Evolutionary conservation across 2,113 vertebrate genomes (phyloP), one percentile per base, ranked within the genome.

Genomic region (Forbesichthys agassizii): DNA sequence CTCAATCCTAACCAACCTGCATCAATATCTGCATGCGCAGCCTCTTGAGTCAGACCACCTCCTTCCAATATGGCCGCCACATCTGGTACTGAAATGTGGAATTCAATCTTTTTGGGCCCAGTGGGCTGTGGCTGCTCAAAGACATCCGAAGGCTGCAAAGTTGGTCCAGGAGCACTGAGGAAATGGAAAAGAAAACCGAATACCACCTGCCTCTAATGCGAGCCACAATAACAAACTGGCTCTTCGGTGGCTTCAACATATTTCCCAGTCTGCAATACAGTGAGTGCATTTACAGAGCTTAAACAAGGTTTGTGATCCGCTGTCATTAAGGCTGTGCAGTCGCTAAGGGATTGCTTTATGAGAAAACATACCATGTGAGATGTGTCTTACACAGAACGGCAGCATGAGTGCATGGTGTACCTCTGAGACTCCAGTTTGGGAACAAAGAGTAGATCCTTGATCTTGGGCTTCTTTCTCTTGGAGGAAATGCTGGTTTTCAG

Each of bases 91-190:
- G 93, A 93, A 88, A 99, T 96, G 84, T 96, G 94, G 85, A 99
- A 96, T 84, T 98, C 95, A 0, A 99, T 98, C 91, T 94, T 99
- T 87, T 90, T 98, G 48, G 85, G 93, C 13, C 94, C 93, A 27
- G 94, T 52, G 0, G 94, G 82, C 64, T 93, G 93, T 0, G 91
- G 93, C 85, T 97, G 96, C 73, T 99, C 98, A 80, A 99, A 99
- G 36, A 99, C 96, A 68, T 99, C 96, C 0, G 95, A 94, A 64
- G 96, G 95, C 81, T 94, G 93, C 74, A 99, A 86, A 5, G 88
- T 46, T 33, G 93, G 85, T 66, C 91, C 93, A 1, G 92, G 70
- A 66, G 81, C 86, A 75, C 90, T 97, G 75, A 90, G 88, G 88
- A 88, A 69, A 81, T 77, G 72, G 90, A 85, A 18, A 69, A 84